A percentile compares a stretch with the other conserved stretches of the same genome.
phyloP scores from a whole-genome alignment of 2,113 vertebrate genomes.

The Thymallus thymallus region DNA sequence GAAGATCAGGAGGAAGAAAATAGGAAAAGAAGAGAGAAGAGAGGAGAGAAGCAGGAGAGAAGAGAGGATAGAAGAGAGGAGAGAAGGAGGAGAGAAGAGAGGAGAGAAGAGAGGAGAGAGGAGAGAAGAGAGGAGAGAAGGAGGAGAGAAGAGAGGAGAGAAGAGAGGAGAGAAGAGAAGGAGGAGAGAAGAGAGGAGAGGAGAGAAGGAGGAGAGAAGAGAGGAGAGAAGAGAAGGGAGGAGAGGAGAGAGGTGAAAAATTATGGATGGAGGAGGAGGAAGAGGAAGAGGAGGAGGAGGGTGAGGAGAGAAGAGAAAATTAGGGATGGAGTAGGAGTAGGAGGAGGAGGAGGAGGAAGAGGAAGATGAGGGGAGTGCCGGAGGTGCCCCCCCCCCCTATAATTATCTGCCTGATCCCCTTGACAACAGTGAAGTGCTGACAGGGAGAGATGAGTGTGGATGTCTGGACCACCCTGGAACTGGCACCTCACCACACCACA shows the following conservation, averaged over 20 bases:
- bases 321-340: not conserved
- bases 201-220: not conserved
- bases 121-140: too few species aligned
- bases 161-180: not conserved
- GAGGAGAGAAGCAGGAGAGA: too few species aligned
- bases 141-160: too few species aligned
- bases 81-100: too few species aligned
- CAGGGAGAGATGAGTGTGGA: not conserved
- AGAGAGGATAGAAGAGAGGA: too few species aligned
- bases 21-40: too few species aligned
- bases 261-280: too few species aligned
- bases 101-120: too few species aligned
- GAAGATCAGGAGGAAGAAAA: too few species aligned
- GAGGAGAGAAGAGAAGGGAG: not conserved
- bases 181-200: too few species aligned
- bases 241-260: not conserved
- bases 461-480: constrained; percentile 44
- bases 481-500: constrained; percentile 25
- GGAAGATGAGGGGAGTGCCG: not conserved
- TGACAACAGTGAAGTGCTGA: constrained; percentile 15
- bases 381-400: constrained; percentile 18
- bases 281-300: not conserved
- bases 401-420: constrained; percentile 36
- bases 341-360: not conserved
- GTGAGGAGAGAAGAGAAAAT: not conserved